Evolutionary conservation across 2,113 vertebrate genomes (phyloP), one percentile per base, ranked within the genome.

Genomic region (Paratilapia polleni): DNA sequence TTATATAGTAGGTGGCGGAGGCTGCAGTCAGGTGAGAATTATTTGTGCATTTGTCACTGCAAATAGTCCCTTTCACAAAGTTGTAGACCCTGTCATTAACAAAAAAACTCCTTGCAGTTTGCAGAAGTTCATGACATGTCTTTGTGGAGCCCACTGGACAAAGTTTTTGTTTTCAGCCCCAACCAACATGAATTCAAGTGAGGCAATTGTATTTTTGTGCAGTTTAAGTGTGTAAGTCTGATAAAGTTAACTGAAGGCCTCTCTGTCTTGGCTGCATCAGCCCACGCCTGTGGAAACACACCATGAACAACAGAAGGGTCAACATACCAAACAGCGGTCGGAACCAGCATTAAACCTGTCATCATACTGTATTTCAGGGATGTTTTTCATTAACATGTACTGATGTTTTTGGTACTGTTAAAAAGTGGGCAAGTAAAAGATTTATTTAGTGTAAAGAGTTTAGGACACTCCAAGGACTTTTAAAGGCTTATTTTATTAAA

Each of bases 341-440:
- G 47, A 52, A 34, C 68, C 43, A 54, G 47, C 19, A 54, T 54
- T 73, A 73, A 73, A 73, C 68, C 68, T 34, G 68, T 73, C 68
- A 52, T 52, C 19, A n/a, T 54, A 73, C 13, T 3, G 4, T 73
- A 54, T 73, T 34, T 73, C 68, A 73, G 26, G 4, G 47, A 8
- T 36, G 36, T 36, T 36, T 36, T 36, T 5, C 36, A 8, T 36
- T 36, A 7, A 34, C 19, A 0, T 54, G 26, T 73, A 73, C 14
- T 54, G 26, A 54, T 54, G 43, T 31, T 19, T 73, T 34, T 54
- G 17, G 68, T 73, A 52, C 26, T 5, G 26, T 54, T 73, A 54
- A 54, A 34, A 47, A 73, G 47, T 1, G 47, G 26, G 47, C 17
- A 73, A n/a, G 47, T 73, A 73, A 54, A 73, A 73, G 47, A 73